A percentile compares a stretch with the other conserved stretches of the same genome.
Conservation (phyloP, 2,888 invertebrate species). For the Nesidiocoris tenuis region DNA sequence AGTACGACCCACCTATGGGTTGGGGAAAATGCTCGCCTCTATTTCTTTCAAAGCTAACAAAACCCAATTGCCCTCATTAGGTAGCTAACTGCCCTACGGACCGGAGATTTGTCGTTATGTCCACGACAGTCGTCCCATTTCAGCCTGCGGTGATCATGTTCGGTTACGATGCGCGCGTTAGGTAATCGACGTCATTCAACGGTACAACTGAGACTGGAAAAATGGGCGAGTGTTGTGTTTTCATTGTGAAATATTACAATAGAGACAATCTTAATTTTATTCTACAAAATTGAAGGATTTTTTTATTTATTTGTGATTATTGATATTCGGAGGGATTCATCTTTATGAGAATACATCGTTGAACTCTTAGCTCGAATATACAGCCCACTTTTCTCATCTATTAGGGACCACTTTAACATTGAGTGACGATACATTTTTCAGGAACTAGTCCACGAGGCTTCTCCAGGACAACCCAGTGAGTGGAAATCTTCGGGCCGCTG, state of each 20-base stretch:
- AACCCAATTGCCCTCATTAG: conserved; percentile 37
- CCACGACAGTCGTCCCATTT: background rate
- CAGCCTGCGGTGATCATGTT: background rate
- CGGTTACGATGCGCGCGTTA: background rate
- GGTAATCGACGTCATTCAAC: background rate
- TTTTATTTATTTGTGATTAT: background rate
- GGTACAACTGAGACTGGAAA: background rate
- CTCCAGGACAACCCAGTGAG: background rate
- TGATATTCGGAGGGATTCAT: too few species aligned
- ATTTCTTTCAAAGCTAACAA: conserved; percentile 30
- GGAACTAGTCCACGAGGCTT: background rate
- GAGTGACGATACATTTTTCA: background rate
- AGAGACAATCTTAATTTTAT: background rate
- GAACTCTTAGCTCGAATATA: background rate
- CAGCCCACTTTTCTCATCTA: too few species aligned
- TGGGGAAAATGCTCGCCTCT: too few species aligned
- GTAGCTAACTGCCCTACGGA: conserved; percentile 17
- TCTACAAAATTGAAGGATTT: background rate
- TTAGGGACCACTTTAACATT: too few species aligned
- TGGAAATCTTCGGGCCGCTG: background rate
- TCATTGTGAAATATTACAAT: background rate
- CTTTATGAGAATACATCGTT: too few species aligned
- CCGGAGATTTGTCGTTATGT: conserved; percentile 41
- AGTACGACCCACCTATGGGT: too few species aligned
- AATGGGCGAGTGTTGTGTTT: background rate